Evolutionary conservation across 2,797 vertebrate genomes (phyloP).

Genomic region (Fistularia tabacaria): DNA sequence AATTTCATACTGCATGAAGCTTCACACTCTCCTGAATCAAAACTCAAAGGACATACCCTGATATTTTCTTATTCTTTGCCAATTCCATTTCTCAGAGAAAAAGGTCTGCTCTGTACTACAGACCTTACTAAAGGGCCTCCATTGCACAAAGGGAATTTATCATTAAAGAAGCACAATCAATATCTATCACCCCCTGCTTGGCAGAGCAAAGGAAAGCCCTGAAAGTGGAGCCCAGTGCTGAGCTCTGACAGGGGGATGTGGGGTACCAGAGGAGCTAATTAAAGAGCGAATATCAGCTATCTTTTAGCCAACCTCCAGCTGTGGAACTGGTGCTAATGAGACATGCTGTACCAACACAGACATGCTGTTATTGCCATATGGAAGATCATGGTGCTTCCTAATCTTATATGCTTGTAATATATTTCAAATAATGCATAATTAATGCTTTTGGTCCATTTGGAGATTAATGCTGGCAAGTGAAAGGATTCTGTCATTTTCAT

Average conservation of each 20-base stretch:
- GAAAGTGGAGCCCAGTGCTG: conserved; percentile 34
- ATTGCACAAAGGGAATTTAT: conserved; percentile 75
- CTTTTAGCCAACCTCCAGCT: conserved; percentile 64
- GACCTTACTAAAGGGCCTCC: conserved; percentile 53
- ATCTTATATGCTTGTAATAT: conserved; percentile 66
- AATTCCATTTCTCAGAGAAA: conserved; percentile 39
- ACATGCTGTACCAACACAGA: conserved; percentile 55
- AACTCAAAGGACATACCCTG: conserved; percentile 24
- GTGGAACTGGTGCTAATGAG: conserved; percentile 67
- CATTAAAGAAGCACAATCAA: conserved; percentile 73
- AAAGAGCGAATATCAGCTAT: conserved; percentile 58
- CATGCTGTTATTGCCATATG: conserved; percentile 59
- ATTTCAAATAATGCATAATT: conserved; percentile 68
- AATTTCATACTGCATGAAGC: conserved; percentile 21
- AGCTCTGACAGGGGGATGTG: conserved; percentile 44
- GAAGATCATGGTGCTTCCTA: conserved; percentile 58
- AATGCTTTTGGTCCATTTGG: conserved; percentile 53
- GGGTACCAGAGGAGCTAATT: conserved; percentile 71
- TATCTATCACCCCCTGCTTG: conserved; percentile 57
- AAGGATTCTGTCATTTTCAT: no score
- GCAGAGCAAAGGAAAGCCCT: conserved; percentile 47
- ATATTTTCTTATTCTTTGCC: conserved; percentile 33
- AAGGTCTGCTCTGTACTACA: conserved; percentile 37
- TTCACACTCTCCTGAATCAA: conserved; percentile 20
- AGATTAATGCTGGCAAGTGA: conserved; percentile 31